A percentile compares a stretch with the other conserved stretches of the same genome.
Conservation (phyloP, 2,888 invertebrate genomes). For the Scrobipalpa costella region DNA sequence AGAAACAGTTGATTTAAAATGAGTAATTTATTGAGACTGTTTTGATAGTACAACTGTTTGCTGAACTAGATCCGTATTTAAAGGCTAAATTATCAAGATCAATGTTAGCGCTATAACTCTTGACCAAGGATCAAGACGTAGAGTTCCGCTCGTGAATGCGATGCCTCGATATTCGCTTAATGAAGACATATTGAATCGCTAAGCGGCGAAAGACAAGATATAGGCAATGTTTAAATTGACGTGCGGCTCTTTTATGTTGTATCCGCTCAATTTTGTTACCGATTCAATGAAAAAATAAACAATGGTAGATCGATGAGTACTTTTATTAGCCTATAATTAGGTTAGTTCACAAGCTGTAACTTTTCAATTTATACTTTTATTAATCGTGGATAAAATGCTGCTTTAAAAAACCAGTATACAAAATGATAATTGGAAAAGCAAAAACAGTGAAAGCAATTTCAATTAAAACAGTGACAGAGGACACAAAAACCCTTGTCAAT, state of each 20-base stretch:
- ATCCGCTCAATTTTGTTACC: conserved; percentile 50
- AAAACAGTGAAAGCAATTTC: conserved; percentile 42
- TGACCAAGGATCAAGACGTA: conserved; percentile 74
- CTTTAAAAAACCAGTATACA: not conserved
- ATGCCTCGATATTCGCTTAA: conserved; percentile 76
- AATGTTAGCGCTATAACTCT: conserved; percentile 61
- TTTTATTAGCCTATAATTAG: conserved; percentile 18
- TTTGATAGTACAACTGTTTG: conserved; percentile 5
- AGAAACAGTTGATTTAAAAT: not conserved
- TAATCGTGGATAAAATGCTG: not conserved
- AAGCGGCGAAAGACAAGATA: conserved; percentile 72
- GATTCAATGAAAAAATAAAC: conserved; percentile 29
- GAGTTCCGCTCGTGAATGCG: conserved; percentile 71
- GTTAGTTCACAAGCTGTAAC: not conserved
- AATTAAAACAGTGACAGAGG: conserved; percentile 53
- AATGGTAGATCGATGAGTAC: conserved; percentile 6
- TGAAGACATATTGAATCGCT: conserved; percentile 81
- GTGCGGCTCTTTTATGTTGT: conserved; percentile 66
- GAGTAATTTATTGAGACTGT: not conserved
- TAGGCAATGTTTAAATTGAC: conserved; percentile 78
- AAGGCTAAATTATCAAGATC: conserved; percentile 46
- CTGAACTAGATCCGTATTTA: conserved; percentile 6
- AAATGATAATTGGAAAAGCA: conserved; percentile 2
- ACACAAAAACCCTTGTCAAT: conserved; percentile 70
- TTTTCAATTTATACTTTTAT: conserved; percentile 1